phyloP scores from a whole-genome alignment of 2,797 vertebrate species.

The Lindbergichthys nudifrons region DNA sequence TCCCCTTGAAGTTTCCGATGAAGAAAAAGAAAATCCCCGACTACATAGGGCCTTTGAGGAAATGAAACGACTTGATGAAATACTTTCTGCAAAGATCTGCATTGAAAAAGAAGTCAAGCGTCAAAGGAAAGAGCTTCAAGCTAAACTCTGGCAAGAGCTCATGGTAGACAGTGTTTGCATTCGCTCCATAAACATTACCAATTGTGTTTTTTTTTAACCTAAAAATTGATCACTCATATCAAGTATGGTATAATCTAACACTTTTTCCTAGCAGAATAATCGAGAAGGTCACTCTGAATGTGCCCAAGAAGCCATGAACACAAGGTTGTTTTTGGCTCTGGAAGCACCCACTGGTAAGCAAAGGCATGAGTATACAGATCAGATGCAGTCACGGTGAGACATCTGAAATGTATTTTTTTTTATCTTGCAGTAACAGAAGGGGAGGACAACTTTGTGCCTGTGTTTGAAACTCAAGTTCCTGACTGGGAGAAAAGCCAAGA shows the following conservation, averaged over 20 bases:
- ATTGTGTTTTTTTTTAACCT: background rate
- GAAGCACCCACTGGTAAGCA: slow-evolving; percentile 72
- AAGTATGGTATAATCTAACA: background rate
- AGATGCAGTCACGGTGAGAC: background rate
- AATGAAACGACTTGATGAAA: slow-evolving; percentile 89
- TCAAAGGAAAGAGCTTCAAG: slow-evolving; percentile 85
- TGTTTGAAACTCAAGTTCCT: slow-evolving; percentile 87
- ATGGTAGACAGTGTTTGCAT: slow-evolving; percentile 77
- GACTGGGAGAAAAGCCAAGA: slow-evolving; percentile 73
- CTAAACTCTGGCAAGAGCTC: slow-evolving; percentile 88
- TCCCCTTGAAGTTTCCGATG: slow-evolving; percentile 58
- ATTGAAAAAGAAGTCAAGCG: slow-evolving; percentile 86
- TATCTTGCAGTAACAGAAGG: slow-evolving; percentile 69
- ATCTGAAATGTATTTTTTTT: slow-evolving; percentile 2
- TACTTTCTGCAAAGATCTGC: slow-evolving; percentile 79
- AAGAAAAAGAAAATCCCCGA: slow-evolving; percentile 70
- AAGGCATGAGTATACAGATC: background rate
- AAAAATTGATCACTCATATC: background rate
- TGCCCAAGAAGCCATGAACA: slow-evolving; percentile 87
- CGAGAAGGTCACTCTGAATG: slow-evolving; percentile 70
- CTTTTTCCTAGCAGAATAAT: slow-evolving; percentile 66
- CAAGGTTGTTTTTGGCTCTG: slow-evolving; percentile 86
- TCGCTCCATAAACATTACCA: background rate
- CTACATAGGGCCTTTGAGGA: slow-evolving; percentile 86
- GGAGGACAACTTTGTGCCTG: slow-evolving; percentile 62